phyloP scores from a whole-genome alignment of 2,797 vertebrate species.

The Diceros bicornis region DNA sequence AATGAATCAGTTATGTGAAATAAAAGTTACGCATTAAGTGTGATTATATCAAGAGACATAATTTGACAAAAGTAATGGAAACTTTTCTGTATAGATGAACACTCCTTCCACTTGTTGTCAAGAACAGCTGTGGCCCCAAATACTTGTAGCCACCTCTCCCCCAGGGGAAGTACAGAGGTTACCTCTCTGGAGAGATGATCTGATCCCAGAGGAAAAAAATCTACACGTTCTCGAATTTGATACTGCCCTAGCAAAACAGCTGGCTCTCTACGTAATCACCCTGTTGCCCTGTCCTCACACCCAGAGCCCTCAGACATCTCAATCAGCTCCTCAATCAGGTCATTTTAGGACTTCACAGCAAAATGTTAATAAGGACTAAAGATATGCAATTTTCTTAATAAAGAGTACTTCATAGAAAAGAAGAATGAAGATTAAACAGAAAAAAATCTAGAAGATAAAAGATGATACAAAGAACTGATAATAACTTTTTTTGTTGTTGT shows the following conservation, averaged over 20 bases:
- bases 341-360: not conserved
- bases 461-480: not conserved
- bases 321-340: not conserved
- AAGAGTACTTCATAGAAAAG: not conserved
- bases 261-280: not conserved
- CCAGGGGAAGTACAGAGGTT: not conserved
- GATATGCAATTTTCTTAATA: not conserved
- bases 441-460: not conserved
- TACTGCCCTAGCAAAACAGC: not conserved
- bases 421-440: not conserved
- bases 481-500: not conserved
- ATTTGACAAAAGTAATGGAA: not conserved
- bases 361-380: not conserved
- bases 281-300: not conserved
- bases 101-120: not conserved
- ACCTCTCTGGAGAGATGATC: not conserved
- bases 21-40: not conserved
- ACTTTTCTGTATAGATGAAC: not conserved
- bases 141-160: not conserved
- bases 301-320: not conserved
- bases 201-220: not conserved
- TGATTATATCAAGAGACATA: not conserved
- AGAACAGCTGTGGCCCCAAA: not conserved
- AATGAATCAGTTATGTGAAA: slow-evolving; percentile 2
- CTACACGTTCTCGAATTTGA: not conserved